These are phyloP conservation scores for Rhingia campestris DNA, from an alignment of 2,888 invertebrate genomes.

Conservation along the genomic window DNA sequence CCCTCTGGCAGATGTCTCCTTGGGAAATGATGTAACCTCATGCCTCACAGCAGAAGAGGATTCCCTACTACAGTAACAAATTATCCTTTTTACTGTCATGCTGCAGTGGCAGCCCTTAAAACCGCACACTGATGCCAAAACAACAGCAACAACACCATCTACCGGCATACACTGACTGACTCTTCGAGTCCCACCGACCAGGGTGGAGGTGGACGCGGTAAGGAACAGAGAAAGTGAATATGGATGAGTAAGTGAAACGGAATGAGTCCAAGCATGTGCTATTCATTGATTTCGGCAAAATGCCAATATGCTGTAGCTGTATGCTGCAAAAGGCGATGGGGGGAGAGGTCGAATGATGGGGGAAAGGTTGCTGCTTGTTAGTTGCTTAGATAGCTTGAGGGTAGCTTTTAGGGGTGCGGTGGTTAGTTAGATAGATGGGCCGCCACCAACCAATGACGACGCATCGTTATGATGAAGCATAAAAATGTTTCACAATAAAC, in stretches of 20 bases:
- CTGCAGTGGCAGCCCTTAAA: conserved; percentile 46
- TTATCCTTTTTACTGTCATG: conserved; percentile 26
- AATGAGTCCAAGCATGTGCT: conserved; percentile 65
- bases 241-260: conserved; percentile 48
- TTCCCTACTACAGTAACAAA: conserved; percentile 5
- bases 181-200: not conserved
- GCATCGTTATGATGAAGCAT: conserved; percentile 56
- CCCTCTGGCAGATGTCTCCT: too few species aligned
- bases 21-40: not conserved
- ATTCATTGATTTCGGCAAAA: conserved; percentile 69
- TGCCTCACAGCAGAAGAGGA: not conserved
- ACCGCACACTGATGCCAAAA: conserved; percentile 46
- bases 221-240: conserved; percentile 25
- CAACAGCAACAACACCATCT: conserved; percentile 10
- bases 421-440: conserved; percentile 6
- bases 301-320: conserved; percentile 44
- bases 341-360: too few species aligned
- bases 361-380: not conserved
- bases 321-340: too few species aligned
- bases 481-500: conserved; percentile 62
- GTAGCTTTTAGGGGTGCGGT: not conserved
- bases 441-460: conserved; percentile 34
- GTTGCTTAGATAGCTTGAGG: not conserved
- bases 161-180: not conserved
- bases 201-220: too few species aligned